phyloP scores from a whole-genome alignment of 2,797 vertebrate genomes.

The Philypnodon macrostomus region DNA sequence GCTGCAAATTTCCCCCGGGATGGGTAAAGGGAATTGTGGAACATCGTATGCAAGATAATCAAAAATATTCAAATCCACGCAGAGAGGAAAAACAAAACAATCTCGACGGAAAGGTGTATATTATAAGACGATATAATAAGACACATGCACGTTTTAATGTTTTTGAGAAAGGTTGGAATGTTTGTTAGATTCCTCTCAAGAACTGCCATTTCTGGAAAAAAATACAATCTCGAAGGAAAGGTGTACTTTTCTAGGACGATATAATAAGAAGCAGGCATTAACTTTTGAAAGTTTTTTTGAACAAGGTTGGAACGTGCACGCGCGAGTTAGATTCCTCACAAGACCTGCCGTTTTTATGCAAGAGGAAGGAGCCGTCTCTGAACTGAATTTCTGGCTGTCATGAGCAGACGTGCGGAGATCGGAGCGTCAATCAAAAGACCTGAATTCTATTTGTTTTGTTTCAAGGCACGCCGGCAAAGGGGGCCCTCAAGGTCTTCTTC shows the following conservation, averaged over 20 bases:
- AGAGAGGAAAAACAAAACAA: constrained; percentile 52
- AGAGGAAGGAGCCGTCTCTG: constrained; percentile 68
- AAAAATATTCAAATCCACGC: constrained; percentile 59
- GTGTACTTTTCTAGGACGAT: constrained; percentile 62
- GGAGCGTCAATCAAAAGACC: constrained; percentile 80
- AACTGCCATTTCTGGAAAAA: constrained; percentile 67
- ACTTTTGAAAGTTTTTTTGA: constrained; percentile 67
- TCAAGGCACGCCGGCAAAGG: constrained; percentile 94
- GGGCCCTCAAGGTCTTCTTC: constrained; percentile 93
- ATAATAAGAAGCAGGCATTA: constrained; percentile 65
- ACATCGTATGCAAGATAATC: constrained; percentile 50
- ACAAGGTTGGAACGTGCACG: constrained; percentile 60
- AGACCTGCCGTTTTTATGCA: constrained; percentile 75
- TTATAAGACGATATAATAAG: constrained; percentile 61
- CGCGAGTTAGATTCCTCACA: constrained; percentile 74
- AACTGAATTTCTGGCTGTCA: constrained; percentile 74
- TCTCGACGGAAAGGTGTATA: constrained; percentile 65
- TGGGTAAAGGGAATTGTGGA: constrained; percentile 30
- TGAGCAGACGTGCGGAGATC: constrained; percentile 61
- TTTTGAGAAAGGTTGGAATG: constrained; percentile 67
- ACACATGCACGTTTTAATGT: constrained; percentile 62
- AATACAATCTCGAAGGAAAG: constrained; percentile 62
- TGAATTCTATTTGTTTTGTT: constrained; percentile 88
- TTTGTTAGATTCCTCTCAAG: constrained; percentile 72
- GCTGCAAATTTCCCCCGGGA: constrained; percentile 57